Evolutionary conservation across 1,140 invertebrate species (phyloP).

Genomic region (Drosophila sp.): DNA sequence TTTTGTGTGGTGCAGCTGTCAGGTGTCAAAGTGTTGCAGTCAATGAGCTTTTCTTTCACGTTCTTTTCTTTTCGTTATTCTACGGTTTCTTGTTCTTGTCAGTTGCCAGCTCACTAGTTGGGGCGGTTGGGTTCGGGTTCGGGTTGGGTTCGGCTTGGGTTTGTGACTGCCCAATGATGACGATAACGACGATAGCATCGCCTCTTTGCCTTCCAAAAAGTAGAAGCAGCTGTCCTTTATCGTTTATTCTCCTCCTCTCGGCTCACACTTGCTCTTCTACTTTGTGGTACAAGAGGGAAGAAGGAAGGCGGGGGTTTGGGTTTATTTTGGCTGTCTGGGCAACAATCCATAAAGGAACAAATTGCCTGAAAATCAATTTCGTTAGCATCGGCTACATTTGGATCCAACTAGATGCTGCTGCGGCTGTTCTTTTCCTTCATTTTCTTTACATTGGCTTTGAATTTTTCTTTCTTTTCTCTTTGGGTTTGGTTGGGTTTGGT

Average conservation of each 20-base stretch:
- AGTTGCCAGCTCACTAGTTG: conserved; percentile 34
- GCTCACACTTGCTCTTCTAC: conserved; percentile 3
- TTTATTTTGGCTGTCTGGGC: conserved; percentile 17
- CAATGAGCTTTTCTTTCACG: conserved; percentile 53
- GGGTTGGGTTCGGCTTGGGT: neutral
- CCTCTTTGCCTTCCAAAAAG: conserved; percentile 22
- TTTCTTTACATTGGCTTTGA: conserved; percentile 24
- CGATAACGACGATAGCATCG: conserved; percentile 57
- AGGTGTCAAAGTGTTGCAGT: conserved; percentile 68
- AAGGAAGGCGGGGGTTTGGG: neutral
- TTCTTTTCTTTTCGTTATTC: neutral
- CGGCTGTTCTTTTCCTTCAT: conserved; percentile 41
- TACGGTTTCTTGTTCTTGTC: conserved; percentile 20
- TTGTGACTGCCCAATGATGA: conserved; percentile 52
- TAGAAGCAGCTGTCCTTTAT: conserved; percentile 63
- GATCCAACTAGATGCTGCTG: conserved; percentile 1
- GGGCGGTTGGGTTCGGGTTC: neutral
- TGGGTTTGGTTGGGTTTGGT: neutral
- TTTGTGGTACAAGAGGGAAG: neutral
- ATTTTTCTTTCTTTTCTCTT: conserved; percentile 19
- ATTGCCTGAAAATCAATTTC: conserved; percentile 69
- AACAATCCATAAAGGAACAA: conserved; percentile 69
- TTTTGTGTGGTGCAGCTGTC: conserved; percentile 65
- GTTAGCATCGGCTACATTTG: conserved; percentile 52
- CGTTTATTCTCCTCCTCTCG: conserved; percentile 23